Base-by-base conservation (phyloP, 2,113 vertebrate genomes). In the Trematocara stigmaticum region DNA sequence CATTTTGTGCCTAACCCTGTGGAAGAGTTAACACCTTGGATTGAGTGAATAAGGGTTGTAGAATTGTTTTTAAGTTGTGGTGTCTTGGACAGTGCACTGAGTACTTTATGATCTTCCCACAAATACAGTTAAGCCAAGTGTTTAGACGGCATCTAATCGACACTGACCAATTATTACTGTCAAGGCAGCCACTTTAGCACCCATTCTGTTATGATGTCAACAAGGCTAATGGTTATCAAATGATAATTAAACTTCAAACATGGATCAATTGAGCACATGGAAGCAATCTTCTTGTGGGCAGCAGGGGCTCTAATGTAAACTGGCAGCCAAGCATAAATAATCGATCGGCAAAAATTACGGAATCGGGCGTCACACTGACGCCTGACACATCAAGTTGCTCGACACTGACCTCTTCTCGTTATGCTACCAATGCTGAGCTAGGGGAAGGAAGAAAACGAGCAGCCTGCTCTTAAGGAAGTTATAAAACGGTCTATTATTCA, bases 181-280 rank as follows among this genome's bases (percentile, higher is more conserved):
- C 71, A 66, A 53, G 74, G 69, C 47, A 18, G 82, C 81, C 47
- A 29, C 56, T 71, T 31, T 12, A 31, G 83, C 15, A 53, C 47
- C 35, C 34, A 45, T 57, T 84, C 69, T 49, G 85, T 69, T 52
- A 52, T 34, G 78, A 86, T 86, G 84, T 85, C 82, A 78, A 82
- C 81, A 82, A 82, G 82, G 88, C 74, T 89, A 92, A 93, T 87
- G 84, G 82, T 82, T 83, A 66, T 81, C 74, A 52, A 90, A 90
- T 88, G 84, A 83, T 85, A 87, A 94, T 94, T 94, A 90, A 90
- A 85, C 91, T 88, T 88, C 56, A 88, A 93, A 90, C 93, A 86
- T 85, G 88, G 88, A 92, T 88, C 87, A 84, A 78, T 82, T 86
- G 76, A 78, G 86, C 76, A 81, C 92, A 84, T 90, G 90, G 91